Evolutionary conservation across 92 coral and sea anemone genomes (phyloP).

Genomic region (Hydrozoanthus gracilis): DNA sequence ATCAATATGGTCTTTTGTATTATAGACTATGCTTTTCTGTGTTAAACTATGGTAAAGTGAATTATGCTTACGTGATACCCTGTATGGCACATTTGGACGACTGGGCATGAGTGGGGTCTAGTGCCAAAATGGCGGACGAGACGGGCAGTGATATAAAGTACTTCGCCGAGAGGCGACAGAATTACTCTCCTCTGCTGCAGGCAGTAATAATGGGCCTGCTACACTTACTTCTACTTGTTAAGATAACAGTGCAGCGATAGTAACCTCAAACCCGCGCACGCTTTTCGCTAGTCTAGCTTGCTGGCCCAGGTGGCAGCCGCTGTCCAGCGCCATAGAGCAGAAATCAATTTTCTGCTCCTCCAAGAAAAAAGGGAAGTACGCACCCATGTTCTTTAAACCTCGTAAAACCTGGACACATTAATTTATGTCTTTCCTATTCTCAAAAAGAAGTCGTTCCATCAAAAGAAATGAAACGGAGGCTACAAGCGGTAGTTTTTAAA

Average conservation of each 20-base stretch:
- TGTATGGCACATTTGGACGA: no score
- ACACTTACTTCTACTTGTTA: not conserved
- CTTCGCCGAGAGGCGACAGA: no score
- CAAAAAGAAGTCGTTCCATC: conserved; percentile 3
- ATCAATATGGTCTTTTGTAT: no score
- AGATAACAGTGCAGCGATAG: not conserved
- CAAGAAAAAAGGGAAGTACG: not conserved
- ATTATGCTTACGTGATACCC: no score
- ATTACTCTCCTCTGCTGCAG: no score
- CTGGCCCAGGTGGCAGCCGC: conserved; percentile 28
- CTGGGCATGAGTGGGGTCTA: not conserved
- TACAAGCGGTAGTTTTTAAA: not conserved
- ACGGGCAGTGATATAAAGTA: no score
- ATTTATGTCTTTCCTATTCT: not conserved
- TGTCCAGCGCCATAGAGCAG: conserved; percentile 30
- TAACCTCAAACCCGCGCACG: conserved; percentile 14
- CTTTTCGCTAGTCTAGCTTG: not conserved
- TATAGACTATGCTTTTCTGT: no score
- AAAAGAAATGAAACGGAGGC: conserved; percentile 23
- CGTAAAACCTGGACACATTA: no score
- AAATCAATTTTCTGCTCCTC: not conserved
- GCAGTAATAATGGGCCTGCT: no score
- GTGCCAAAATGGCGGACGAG: no score
- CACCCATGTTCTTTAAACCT: not conserved
- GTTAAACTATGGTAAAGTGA: no score